phyloP scores from a whole-genome alignment of 1,140 invertebrate genomes.

The Bombus confusus region DNA sequence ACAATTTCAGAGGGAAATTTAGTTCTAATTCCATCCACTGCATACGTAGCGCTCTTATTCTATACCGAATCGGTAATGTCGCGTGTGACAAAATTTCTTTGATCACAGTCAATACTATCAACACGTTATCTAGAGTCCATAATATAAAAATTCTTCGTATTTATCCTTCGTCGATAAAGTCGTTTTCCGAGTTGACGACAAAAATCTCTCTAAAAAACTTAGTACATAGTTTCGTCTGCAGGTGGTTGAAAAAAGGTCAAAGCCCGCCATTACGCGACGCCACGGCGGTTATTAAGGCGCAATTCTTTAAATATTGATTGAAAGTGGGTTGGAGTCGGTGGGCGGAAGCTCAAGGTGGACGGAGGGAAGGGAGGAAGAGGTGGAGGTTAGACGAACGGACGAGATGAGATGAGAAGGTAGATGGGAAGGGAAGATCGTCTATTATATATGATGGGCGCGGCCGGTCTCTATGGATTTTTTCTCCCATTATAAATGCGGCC shows the following conservation, averaged over 20 bases:
- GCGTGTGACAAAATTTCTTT: no score
- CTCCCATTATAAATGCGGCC: slow-evolving; percentile 77
- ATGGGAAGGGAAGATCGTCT: slow-evolving; percentile 76
- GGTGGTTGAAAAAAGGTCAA: slow-evolving; percentile 41
- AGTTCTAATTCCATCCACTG: no score
- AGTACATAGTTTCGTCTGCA: background rate
- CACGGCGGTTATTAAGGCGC: slow-evolving; percentile 79
- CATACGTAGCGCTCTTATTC: no score
- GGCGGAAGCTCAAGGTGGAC: slow-evolving; percentile 59
- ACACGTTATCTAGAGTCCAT: background rate
- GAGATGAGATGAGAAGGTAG: slow-evolving; percentile 76
- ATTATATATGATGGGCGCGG: slow-evolving; percentile 82
- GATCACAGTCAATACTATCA: no score
- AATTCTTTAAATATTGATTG: slow-evolving; percentile 82
- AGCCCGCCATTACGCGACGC: slow-evolving; percentile 70
- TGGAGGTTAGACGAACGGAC: slow-evolving; percentile 68
- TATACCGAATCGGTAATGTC: no score
- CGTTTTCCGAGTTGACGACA: background rate
- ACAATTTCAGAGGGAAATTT: no score
- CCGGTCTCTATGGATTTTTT: slow-evolving; percentile 79
- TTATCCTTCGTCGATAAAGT: background rate
- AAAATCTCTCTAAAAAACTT: background rate
- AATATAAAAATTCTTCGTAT: background rate
- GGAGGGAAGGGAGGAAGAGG: slow-evolving; percentile 64
- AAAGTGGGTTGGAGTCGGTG: slow-evolving; percentile 71